phyloP scores from a whole-genome alignment of 2,113 vertebrate species.

The Callopanchax toddi region DNA sequence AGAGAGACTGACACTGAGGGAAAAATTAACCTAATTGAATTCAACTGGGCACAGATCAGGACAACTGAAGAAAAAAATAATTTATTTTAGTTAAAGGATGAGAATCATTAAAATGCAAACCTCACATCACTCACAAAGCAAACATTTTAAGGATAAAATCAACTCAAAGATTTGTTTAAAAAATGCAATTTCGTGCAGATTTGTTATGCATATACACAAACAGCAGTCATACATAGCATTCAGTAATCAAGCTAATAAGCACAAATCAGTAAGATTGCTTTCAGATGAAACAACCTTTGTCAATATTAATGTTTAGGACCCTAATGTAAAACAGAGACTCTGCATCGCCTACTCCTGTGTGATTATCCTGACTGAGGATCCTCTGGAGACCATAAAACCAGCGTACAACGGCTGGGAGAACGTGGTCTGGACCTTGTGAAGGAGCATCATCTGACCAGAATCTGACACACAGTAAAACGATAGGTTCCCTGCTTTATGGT shows the following conservation, averaged over 20 bases:
- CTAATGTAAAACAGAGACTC: background rate
- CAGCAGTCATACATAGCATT: too few species aligned
- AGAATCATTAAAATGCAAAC: too few species aligned
- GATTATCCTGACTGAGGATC: conserved; percentile 21
- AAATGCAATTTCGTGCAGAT: too few species aligned
- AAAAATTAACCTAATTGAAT: too few species aligned
- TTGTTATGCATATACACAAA: too few species aligned
- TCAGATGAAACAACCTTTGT: background rate
- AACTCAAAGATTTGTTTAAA: too few species aligned
- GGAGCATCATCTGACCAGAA: conserved; percentile 33
- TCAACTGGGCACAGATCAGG: too few species aligned
- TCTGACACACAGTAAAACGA: conserved; percentile 39
- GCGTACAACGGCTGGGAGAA: conserved; percentile 45
- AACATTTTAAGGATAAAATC: too few species aligned
- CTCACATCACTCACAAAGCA: too few species aligned
- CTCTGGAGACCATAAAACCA: conserved; percentile 47
- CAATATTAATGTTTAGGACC: background rate
- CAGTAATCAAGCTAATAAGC: background rate
- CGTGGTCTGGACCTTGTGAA: conserved; percentile 40
- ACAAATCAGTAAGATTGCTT: background rate
- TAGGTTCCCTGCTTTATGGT: conserved; percentile 27
- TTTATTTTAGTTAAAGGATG: too few species aligned
- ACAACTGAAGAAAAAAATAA: too few species aligned
- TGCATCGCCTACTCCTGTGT: background rate
- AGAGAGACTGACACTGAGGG: too few species aligned